Conservation (phyloP, 2,888 invertebrate species). For the Abrostola tripartita region DNA sequence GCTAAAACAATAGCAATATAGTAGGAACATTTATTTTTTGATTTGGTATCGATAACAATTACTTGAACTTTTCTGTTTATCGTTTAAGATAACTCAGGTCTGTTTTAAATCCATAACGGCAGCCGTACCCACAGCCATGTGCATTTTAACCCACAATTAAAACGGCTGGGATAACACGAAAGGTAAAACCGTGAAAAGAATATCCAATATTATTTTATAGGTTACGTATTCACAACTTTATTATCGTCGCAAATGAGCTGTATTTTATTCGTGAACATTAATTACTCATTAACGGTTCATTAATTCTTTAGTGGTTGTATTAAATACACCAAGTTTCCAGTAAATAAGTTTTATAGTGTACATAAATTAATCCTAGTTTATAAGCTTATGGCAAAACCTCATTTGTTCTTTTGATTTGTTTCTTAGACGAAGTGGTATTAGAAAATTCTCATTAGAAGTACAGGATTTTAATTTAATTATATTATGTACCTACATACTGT, state of each 20-base stretch:
- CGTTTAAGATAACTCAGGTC: no score
- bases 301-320: constrained; percentile 34
- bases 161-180: background rate
- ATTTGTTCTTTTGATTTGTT: background rate
- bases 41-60: no score
- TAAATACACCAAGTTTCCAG: constrained; percentile 33
- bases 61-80: no score
- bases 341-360: constrained; percentile 28
- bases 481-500: no score
- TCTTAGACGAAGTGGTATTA: no score
- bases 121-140: no score
- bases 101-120: no score
- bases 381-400: background rate
- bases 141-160: no score
- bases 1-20: no score
- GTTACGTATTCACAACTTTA: constrained; percentile 14
- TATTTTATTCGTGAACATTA: constrained; percentile 20
- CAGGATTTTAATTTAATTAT: no score
- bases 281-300: constrained; percentile 34
- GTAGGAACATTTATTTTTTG: no score
- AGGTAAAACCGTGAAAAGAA: background rate
- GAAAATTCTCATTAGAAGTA: no score
- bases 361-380: background rate
- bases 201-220: constrained; percentile 7
- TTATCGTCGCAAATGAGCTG: constrained; percentile 29